Conservation (phyloP, 2,888 invertebrate genomes). For the Teleogryllus oceanicus region DNA sequence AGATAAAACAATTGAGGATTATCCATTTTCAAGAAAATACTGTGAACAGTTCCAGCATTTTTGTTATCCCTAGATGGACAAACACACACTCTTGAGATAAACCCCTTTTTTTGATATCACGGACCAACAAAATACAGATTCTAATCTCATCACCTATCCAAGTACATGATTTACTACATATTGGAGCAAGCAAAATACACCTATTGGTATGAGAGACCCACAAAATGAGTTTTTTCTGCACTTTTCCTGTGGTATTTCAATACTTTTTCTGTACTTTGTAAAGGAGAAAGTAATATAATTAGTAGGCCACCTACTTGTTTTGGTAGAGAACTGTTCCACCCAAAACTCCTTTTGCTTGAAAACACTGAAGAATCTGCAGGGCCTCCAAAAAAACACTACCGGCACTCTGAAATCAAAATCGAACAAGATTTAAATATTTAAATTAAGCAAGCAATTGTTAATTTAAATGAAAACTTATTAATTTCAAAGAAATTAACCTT, state of each 20-base stretch:
- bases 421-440: conserved; percentile 5
- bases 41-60: no score
- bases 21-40: no score
- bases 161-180: background rate
- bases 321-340: conserved; percentile 85
- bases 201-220: no score
- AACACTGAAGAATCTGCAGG: conserved; percentile 79
- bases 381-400: conserved; percentile 83
- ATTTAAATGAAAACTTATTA: no score
- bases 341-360: conserved; percentile 74
- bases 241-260: no score
- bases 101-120: no score
- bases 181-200: background rate
- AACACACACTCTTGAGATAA: no score
- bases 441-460: background rate
- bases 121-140: no score
- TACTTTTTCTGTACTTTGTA: no score
- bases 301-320: conserved; percentile 70
- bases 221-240: no score
- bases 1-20: no score
- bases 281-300: background rate
- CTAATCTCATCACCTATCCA: background rate
- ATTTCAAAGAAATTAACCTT: conserved; percentile 56
- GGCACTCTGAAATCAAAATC: conserved; percentile 61
- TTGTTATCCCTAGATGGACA: no score